These are phyloP conservation scores for Pipistrellus nathusii DNA, from an alignment of 2,797 vertebrate species.

Conservation along the genomic window DNA sequence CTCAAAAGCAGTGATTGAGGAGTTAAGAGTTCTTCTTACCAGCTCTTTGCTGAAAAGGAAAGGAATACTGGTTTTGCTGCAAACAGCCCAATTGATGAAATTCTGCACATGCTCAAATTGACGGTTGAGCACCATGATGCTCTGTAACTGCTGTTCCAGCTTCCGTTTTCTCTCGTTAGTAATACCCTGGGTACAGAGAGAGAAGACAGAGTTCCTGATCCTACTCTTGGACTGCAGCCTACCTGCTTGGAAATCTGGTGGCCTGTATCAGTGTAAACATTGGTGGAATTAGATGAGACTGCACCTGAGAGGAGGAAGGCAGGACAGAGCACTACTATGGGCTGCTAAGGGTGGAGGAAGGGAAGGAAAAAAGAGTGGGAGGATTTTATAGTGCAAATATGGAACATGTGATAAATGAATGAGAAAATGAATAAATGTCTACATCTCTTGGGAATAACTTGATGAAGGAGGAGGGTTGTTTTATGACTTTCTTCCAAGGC, in stretches of 20 bases:
- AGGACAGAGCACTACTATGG: neutral
- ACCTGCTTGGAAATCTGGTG: neutral
- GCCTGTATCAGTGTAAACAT: neutral
- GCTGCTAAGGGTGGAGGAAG: neutral
- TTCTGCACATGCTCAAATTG: conserved; percentile 98
- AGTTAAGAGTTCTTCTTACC: conserved; percentile 88
- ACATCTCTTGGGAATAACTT: neutral
- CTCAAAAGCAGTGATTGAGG: neutral
- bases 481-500: neutral
- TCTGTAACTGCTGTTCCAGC: conserved; percentile 96
- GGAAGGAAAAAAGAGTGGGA: neutral
- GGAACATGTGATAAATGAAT: neutral
- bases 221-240: neutral
- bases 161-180: conserved; percentile 94
- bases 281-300: neutral
- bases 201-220: conserved; percentile 52
- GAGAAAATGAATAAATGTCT: conserved; percentile 19
- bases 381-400: neutral
- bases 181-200: conserved; percentile 90
- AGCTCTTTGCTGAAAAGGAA: conserved; percentile 98
- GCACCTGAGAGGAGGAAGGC: neutral
- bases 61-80: conserved; percentile 94
- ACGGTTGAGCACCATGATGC: conserved; percentile 93
- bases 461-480: neutral
- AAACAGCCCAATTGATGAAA: conserved; percentile 97